Evolutionary conservation across 2,797 vertebrate genomes (phyloP).

Genomic region (Sebastes dallii): DNA sequence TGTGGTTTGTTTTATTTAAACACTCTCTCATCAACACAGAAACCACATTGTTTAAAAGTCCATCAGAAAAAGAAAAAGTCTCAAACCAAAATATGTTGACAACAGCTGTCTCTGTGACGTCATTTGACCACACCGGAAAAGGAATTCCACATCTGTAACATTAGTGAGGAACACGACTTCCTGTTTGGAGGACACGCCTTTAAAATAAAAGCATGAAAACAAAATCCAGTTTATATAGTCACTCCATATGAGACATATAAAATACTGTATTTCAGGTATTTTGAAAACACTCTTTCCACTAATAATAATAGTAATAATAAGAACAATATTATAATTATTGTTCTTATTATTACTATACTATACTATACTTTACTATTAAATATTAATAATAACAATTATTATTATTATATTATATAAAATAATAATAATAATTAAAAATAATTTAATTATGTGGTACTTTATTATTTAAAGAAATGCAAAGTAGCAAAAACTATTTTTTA

Average conservation of each 20-base stretch:
- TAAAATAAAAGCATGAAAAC: slow-evolving; percentile 27
- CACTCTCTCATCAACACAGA: neutral
- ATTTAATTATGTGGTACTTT: neutral
- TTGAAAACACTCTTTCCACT: neutral
- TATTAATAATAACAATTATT: too few relatives aligned
- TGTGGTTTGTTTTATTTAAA: neutral
- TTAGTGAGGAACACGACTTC: neutral
- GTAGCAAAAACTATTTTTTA: neutral
- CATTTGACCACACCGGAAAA: slow-evolving; percentile 63
- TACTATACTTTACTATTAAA: too few relatives aligned
- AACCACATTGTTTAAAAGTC: neutral
- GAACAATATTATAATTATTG: too few relatives aligned
- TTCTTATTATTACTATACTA: too few relatives aligned
- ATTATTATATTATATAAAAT: too few relatives aligned
- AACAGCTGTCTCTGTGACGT: slow-evolving; percentile 38
- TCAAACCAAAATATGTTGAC: neutral
- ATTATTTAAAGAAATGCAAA: neutral
- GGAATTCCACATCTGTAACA: rapidly evolving
- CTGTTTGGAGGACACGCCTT: neutral
- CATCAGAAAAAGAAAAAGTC: neutral
- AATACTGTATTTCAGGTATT: neutral
- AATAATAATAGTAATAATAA: neutral
- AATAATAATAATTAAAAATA: too few relatives aligned
- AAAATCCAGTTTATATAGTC: neutral
- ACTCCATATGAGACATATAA: neutral